Evolutionary conservation across 1,140 invertebrate genomes (phyloP), one percentile per base, ranked within the genome.

Genomic region (Cyclargus thomasi): DNA sequence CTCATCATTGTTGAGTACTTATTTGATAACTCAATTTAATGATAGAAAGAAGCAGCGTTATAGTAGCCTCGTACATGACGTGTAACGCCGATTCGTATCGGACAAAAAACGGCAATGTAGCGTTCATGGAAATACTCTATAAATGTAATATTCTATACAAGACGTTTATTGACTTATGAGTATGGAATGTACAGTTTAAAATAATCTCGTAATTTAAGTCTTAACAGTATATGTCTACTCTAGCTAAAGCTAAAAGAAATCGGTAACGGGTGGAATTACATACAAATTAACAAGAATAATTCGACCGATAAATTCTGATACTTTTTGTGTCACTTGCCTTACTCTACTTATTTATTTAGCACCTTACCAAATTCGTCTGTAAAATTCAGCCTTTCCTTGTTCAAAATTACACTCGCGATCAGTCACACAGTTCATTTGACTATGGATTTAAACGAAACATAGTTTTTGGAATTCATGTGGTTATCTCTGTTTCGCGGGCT

Each of bases 251-350:
- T 88, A 88, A 79, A 79, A 77, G 77, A 78, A 82, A 81, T 86
- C 88, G 88, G 88, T 90, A 90, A 90, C 88, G 88, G 88, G 78
- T 80, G 86, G 85, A 85, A 81, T 86, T 88, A 87, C 81, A 82
- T 78, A 88, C 85, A 82, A 90, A 88, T 88, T 85, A 90, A 90
- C 85, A 87, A 87, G 76, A 77, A 82, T 75, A 70, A 79, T 79
- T 77, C 78, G 81, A 79, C 74, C 74, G 76, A 79, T 74, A 79
- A 81, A 76, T 73, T 78, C 77, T 69, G 71, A 77, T 74, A 79
- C 77, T 68, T 76, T 74, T 72, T 69, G 68, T 79, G 69, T 72
- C 73, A 80, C 79, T 76, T 78, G 76, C 74, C 79, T 82, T 83
- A 83, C 79, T 81, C 74, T 82, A 82, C 73, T 81, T 81, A 68